These are phyloP conservation scores for Euphydryas editha DNA, from an alignment of 2,888 invertebrate genomes.

Conservation along the genomic window DNA sequence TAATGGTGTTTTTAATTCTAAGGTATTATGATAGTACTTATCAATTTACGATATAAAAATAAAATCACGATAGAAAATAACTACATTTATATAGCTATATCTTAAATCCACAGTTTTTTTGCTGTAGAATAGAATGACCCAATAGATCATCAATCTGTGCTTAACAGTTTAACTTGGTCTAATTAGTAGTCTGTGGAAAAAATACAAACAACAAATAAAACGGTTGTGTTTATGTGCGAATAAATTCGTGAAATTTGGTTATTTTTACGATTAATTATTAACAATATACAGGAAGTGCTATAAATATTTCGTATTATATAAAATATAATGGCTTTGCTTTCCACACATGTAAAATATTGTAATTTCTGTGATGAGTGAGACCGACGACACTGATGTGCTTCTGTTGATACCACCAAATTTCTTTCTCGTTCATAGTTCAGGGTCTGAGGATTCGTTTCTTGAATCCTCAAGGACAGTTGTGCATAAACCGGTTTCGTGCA, in stretches of 20 bases:
- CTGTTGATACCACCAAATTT: conserved; percentile 91
- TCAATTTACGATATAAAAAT: no score
- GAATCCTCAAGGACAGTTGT: conserved; percentile 77
- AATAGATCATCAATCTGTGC: no score
- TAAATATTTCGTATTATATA: background rate
- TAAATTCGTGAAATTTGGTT: background rate
- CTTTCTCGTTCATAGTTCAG: conserved; percentile 85
- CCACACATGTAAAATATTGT: conserved; percentile 35
- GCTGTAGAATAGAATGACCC: no score
- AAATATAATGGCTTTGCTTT: conserved; percentile 64
- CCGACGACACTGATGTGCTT: conserved; percentile 92
- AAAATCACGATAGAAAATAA: no score
- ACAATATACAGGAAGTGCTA: background rate
- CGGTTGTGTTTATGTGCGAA: conserved; percentile 1
- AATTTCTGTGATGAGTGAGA: conserved; percentile 78
- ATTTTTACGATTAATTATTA: background rate
- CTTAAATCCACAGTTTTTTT: no score
- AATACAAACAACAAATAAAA: conserved; percentile 15
- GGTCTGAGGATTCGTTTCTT: conserved; percentile 77
- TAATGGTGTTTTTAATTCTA: no score
- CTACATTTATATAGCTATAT: no score
- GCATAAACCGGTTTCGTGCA: conserved; percentile 72
- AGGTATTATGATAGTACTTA: no score
- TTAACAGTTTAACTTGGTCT: no score
- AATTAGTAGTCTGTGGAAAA: background rate